phyloP scores from a whole-genome alignment of 2,113 vertebrate genomes.

The Progne subis region DNA sequence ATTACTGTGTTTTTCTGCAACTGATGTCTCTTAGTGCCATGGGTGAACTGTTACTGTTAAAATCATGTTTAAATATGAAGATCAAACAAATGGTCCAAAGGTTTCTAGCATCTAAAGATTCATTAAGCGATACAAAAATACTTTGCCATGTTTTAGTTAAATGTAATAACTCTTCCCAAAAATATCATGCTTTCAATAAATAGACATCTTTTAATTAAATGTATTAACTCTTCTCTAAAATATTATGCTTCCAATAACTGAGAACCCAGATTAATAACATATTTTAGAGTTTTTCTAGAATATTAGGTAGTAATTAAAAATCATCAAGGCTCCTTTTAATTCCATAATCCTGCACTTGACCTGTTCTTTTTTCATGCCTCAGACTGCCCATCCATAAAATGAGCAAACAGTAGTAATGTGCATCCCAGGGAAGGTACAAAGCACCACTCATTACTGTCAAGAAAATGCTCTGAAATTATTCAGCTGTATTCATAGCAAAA shows the following conservation, averaged over 20 bases:
- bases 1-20: constrained; percentile 60
- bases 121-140: constrained; percentile 10
- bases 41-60: constrained; percentile 69
- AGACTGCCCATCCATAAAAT: neutral
- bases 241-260: neutral
- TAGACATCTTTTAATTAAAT: constrained; percentile 25
- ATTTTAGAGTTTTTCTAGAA: neutral
- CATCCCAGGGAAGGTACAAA: neutral
- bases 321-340: neutral
- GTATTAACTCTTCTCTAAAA: neutral
- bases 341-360: neutral
- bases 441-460: constrained; percentile 4
- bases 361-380: neutral
- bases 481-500: constrained; percentile 45
- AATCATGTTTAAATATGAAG: constrained; percentile 72
- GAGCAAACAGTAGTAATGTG: neutral
- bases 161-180: neutral
- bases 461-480: constrained; percentile 45
- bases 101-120: constrained; percentile 40
- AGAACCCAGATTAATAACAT: neutral
- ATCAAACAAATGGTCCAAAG: constrained; percentile 63
- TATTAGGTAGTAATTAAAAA: neutral
- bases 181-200: neutral
- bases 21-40: constrained; percentile 67
- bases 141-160: constrained; percentile 21